phyloP scores from a whole-genome alignment of 2,113 vertebrate genomes.

The Apteryx owenii region DNA sequence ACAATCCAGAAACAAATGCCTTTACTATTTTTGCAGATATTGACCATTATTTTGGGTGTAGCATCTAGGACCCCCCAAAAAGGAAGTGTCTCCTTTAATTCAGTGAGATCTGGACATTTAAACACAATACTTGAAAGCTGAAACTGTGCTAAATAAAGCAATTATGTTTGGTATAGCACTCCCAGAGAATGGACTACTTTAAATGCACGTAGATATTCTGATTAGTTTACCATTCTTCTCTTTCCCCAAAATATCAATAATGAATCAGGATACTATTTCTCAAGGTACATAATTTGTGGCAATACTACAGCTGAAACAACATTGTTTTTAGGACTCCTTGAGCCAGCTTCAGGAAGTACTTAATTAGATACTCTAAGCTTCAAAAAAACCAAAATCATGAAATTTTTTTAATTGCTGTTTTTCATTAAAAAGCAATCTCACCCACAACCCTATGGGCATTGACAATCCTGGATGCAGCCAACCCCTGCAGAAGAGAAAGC shows the following conservation, averaged over 20 bases:
- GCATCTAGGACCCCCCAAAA: background rate
- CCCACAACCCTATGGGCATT: background rate
- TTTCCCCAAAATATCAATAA: background rate
- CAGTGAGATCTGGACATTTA: background rate
- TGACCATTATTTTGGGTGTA: background rate
- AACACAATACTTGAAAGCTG: background rate
- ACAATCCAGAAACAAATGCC: background rate
- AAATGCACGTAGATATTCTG: background rate
- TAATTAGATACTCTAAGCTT: background rate
- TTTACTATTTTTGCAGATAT: background rate
- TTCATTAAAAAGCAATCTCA: background rate
- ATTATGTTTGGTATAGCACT: background rate
- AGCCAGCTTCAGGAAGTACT: background rate
- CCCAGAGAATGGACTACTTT: background rate
- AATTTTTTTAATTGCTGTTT: background rate
- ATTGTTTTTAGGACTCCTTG: background rate
- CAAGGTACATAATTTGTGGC: background rate
- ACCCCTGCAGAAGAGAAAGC: background rate
- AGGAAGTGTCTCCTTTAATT: background rate
- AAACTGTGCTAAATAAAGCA: background rate
- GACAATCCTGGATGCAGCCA: background rate
- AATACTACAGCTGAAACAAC: background rate
- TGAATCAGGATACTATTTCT: conserved; percentile 3
- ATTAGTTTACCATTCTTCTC: background rate
- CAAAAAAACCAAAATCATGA: background rate